Base-by-base conservation (phyloP, 2,888 invertebrate genomes). In the Auanema freiburgensis region DNA sequence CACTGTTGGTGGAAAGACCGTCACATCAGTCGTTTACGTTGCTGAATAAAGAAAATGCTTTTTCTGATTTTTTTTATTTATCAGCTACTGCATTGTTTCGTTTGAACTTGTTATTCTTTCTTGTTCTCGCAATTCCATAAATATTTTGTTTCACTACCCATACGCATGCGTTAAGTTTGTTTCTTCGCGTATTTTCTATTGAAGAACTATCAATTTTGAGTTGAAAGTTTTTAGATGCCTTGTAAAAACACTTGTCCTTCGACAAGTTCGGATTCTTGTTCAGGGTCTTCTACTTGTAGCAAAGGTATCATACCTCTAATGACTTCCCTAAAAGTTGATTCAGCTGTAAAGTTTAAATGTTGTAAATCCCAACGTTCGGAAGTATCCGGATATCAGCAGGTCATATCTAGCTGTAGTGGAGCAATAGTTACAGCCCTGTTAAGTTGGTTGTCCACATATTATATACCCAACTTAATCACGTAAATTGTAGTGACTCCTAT, bases 401-500 rank as follows among this genome's bases (percentile, higher is more conserved):
- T 76, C n/a, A 24, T 72, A 3, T 65, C 79, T 0, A 65, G 76
- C 21, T 75, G 72, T 10, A 70, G 69, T 18, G 79, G 79, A 14
- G 79, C 79, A 4, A 60, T 78, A n/a, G 67, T 71, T 25, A 79
- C 79, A 0, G 73, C 79, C 0, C 53, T 78, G 40, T 60, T 78
- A 43, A 78, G 79, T 79, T 10, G 65, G 74, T 62, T 23, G 12
- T 18, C 23, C n/a, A 52, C 2, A 5, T 3, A n/a, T 3, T 5
- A 4, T 23, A 4, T 2, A 43, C 14, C 6, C n/a, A 16, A n/a
- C 21, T 23, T 10, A 12, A 52, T 44, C 14, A 10, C 16, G 10
- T 2, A 25, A 10, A n/a, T 69, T 71, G 51, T 61, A 79, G 81
- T 81, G 87, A 99, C 98, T 0, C 98, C 98, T 0, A 86, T 99